Percentiles rank a stretch among this genome's conserved stretches.
phyloP scores from a whole-genome alignment of 2,113 vertebrate species.

The Corvus cornix region DNA sequence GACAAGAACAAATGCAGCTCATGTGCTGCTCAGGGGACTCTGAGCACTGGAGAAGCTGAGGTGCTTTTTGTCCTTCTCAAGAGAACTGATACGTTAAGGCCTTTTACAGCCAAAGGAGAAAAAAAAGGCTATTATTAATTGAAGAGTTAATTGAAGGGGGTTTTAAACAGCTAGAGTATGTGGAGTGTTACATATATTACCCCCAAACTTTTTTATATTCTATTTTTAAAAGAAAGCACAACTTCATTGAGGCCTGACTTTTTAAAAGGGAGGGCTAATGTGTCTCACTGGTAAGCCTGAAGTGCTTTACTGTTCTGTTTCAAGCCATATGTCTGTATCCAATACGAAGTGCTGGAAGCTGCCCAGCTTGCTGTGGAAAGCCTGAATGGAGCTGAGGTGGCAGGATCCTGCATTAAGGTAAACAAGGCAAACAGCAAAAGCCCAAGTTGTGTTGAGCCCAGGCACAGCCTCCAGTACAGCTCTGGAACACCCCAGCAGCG shows the following conservation, averaged over 20 bases:
- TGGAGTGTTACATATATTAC: background rate
- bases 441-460: background rate
- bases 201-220: background rate
- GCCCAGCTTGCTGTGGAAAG: conserved; percentile 81
- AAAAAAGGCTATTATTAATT: background rate
- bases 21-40: background rate
- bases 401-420: conserved; percentile 73
- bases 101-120: background rate
- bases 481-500: background rate
- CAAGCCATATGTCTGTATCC: conserved; percentile 82
- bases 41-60: background rate
- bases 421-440: background rate
- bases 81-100: background rate
- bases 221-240: background rate
- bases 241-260: background rate
- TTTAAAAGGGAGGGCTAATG: background rate
- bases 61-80: background rate
- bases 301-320: background rate
- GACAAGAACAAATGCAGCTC: background rate
- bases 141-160: background rate
- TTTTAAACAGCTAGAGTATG: background rate
- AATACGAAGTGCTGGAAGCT: conserved; percentile 84
- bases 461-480: accelerated
- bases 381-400: conserved; percentile 71
- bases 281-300: background rate